phyloP scores from a whole-genome alignment of 2,888 invertebrate genomes.

The Trachelus troglodyta region DNA sequence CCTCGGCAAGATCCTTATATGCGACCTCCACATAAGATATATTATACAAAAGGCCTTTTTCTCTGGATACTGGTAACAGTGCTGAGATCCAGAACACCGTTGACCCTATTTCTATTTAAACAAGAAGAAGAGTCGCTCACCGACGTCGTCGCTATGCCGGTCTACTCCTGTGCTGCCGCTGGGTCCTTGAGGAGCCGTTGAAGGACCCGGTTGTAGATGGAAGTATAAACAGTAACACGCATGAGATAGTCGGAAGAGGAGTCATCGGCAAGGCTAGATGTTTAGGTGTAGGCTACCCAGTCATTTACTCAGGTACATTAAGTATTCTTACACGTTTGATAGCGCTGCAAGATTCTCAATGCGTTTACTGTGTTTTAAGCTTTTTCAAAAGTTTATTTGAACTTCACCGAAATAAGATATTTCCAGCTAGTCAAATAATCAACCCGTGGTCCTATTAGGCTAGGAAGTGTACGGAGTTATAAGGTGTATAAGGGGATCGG shows the following conservation, averaged over 20 bases:
- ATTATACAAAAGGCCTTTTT: background rate
- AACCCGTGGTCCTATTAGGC: background rate
- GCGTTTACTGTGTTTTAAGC: background rate
- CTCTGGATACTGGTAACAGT: slow-evolving; percentile 30
- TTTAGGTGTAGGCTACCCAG: background rate
- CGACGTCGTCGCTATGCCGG: background rate
- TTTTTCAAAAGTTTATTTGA: background rate
- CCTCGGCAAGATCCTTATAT: background rate
- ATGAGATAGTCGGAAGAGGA: background rate
- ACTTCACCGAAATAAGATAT: slow-evolving; percentile 6
- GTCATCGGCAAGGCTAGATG: background rate
- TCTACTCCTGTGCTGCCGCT: background rate
- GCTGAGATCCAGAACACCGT: slow-evolving; percentile 26
- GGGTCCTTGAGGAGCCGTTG: background rate
- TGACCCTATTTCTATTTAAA: slow-evolving; percentile 41
- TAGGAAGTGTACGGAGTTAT: background rate
- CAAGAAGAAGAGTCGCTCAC: slow-evolving; percentile 3
- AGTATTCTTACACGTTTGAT: background rate
- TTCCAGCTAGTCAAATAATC: background rate
- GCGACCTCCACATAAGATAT: background rate
- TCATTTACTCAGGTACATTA: background rate
- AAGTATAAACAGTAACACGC: background rate
- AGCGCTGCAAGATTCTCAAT: background rate
- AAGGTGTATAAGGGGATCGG: slow-evolving; percentile 12
- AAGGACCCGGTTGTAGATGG: background rate